Evolutionary conservation across 2,888 invertebrate genomes (phyloP), one percentile per base, ranked within the genome.

Genomic region (Acholoe squamosa): DNA sequence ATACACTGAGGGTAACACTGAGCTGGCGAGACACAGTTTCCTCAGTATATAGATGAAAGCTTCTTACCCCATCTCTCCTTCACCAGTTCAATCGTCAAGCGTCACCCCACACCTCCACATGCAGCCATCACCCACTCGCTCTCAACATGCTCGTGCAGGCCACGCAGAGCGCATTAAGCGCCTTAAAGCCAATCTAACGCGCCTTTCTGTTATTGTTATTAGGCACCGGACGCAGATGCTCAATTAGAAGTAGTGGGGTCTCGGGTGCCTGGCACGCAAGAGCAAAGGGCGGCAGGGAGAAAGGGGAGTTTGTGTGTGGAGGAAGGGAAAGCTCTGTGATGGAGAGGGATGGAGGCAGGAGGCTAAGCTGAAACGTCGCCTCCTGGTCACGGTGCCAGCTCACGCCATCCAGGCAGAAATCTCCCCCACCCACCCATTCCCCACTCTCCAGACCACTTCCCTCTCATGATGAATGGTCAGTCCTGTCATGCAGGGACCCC

Each of bases 181-280:
- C 80, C 80, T 80, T 34, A 80, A 43, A 33, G 80, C 80, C 80
- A 80, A 86, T 28, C 84, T 84, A 51, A 51, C 28, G 54, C 52
- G 86, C 28, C n/a, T 86, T 86, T 86, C 43, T 86, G 54, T 86
- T 86, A 86, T 86, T 86, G 86, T 86, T 86, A 86, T 86, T 86
- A 56, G 56, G 54, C 52, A 28, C 31, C 54, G 86, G 54, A 52
- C 52, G 86, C 54, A 54, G 86, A 54, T 52, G 86, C 52, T 86
- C 86, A 86, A 86, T 86, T 86, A 86, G 86, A 54, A 56, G 86
- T 31, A 54, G 54, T 31, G 22, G 56, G 54, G 56, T 54, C 31
- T 54, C 54, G 54, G 16, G 86, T 54, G 52, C 19, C 34, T n/a
- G 19, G 80, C 80, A 80, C 80, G 80, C 80, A 71, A 28, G 71